A percentile compares a stretch with the other conserved stretches of the same genome.
Evolutionary conservation across 2,888 invertebrate species (phyloP).

Genomic region (Actias luna): DNA sequence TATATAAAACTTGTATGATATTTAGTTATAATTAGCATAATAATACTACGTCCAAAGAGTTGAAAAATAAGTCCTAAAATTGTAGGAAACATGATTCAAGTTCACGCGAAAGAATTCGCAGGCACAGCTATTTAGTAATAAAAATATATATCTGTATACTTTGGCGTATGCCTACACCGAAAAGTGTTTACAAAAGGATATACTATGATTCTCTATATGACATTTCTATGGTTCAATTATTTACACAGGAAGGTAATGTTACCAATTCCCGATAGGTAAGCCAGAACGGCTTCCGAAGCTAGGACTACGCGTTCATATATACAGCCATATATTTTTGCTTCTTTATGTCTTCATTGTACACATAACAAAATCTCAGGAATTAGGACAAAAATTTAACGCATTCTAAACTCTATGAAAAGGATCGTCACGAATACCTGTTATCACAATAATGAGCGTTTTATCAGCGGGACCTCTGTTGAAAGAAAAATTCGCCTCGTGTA

Average conservation of each 20-base stretch:
- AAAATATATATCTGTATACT: too few relatives aligned
- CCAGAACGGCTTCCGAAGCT: constrained; percentile 53
- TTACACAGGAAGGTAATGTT: constrained; percentile 27
- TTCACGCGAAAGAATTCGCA: too few relatives aligned
- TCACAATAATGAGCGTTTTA: constrained; percentile 22
- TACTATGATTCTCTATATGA: neutral
- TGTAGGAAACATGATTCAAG: too few relatives aligned
- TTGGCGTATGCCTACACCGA: too few relatives aligned
- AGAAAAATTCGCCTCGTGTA: constrained; percentile 43
- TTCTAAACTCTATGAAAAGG: constrained; percentile 9
- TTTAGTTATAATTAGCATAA: too few relatives aligned
- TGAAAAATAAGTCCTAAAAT: too few relatives aligned
- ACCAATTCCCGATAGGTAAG: constrained; percentile 24
- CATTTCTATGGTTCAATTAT: constrained; percentile 15
- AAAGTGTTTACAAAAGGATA: neutral
- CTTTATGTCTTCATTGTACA: constrained; percentile 32
- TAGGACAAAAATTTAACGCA: neutral
- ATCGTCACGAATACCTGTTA: neutral
- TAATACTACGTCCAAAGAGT: too few relatives aligned
- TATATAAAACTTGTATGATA: too few relatives aligned
- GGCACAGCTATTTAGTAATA: too few relatives aligned
- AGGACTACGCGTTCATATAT: constrained; percentile 52
- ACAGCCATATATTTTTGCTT: constrained; percentile 34
- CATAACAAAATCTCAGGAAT: neutral
- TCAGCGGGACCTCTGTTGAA: constrained; percentile 34